These are phyloP conservation scores for Periophthalmodon schlosseri DNA, from an alignment of 2,113 vertebrate species.

Conservation along the genomic window DNA sequence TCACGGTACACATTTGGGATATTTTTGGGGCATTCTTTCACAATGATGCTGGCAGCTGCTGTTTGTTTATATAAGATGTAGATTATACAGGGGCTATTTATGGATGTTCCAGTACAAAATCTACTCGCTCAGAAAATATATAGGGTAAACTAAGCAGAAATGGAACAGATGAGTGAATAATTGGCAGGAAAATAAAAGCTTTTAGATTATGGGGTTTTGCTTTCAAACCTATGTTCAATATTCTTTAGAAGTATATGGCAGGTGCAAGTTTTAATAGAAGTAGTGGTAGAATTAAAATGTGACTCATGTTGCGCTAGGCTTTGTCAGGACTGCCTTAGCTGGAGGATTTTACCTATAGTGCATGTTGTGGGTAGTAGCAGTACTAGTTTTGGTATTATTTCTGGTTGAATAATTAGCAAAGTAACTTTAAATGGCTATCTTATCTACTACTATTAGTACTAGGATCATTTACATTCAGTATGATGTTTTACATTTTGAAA, in stretches of 20 bases:
- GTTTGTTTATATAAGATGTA: slow-evolving; percentile 59
- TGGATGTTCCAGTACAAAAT: slow-evolving; percentile 42
- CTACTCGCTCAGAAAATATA: slow-evolving; percentile 36
- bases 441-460: too few relatives aligned
- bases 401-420: too few relatives aligned
- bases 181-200: background rate
- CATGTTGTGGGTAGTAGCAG: too few relatives aligned
- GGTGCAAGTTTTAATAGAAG: background rate
- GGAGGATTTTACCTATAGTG: too few relatives aligned
- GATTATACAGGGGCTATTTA: slow-evolving; percentile 59
- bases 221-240: background rate
- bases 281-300: background rate
- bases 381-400: too few relatives aligned
- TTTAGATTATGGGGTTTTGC: background rate
- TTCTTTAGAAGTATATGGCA: background rate
- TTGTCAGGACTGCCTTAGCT: too few relatives aligned
- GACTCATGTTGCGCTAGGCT: too few relatives aligned
- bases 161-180: slow-evolving; percentile 20
- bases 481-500: too few relatives aligned
- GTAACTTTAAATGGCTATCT: too few relatives aligned
- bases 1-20: slow-evolving; percentile 41
- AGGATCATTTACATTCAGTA: too few relatives aligned
- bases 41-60: slow-evolving; percentile 50
- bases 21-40: slow-evolving; percentile 42
- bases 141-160: slow-evolving; percentile 10